Conservation (phyloP, 2,888 invertebrate species). For the Nemurella pictetii region DNA sequence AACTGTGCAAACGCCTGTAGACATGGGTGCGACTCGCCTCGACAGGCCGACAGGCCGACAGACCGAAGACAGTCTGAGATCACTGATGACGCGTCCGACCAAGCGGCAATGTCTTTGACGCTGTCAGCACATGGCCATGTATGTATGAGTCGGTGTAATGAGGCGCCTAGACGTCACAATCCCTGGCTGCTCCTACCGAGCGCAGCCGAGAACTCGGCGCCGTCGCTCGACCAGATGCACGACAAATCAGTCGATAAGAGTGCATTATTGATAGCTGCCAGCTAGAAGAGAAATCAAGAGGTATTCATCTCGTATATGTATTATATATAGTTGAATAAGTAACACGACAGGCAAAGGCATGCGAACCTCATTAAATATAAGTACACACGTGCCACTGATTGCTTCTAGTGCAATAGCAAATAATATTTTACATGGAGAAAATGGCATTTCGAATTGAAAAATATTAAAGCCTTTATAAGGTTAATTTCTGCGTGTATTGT, state of each 20-base stretch:
- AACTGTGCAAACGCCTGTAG: background rate
- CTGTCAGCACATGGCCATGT: background rate
- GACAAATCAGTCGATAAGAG: background rate
- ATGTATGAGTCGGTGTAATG: background rate
- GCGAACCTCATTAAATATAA: background rate
- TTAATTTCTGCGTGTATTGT: background rate
- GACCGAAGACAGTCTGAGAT: background rate
- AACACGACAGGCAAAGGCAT: background rate
- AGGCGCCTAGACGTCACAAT: background rate
- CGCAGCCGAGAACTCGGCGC: background rate
- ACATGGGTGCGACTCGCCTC: background rate
- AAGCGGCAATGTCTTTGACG: background rate
- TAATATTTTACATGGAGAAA: background rate
- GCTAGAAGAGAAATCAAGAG: background rate
- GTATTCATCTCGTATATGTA: background rate
- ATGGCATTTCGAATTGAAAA: background rate
- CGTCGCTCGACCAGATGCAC: background rate
- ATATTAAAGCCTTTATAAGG: background rate
- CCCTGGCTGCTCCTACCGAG: no score
- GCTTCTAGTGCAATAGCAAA: background rate
- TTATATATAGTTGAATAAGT: background rate
- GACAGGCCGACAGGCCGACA: background rate
- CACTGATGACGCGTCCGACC: background rate
- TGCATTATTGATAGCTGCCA: background rate
- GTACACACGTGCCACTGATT: background rate